Base-by-base conservation (phyloP, 2,797 vertebrate genomes). In the Acropternis orthonyx region DNA sequence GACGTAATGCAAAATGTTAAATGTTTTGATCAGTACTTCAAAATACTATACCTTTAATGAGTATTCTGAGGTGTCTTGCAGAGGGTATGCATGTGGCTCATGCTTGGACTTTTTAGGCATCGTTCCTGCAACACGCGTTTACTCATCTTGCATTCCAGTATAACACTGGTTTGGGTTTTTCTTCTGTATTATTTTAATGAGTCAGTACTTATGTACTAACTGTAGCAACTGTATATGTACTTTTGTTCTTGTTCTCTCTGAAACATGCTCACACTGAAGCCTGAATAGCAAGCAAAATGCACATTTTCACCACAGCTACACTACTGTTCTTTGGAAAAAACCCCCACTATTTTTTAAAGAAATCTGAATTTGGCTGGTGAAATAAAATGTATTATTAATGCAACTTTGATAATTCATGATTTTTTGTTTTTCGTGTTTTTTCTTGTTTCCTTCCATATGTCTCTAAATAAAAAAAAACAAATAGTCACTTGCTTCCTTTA, bases 41-140 rank as follows among this genome's bases (percentile, higher is more conserved):
- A 82, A 91, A 82, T 71, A 95, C 86, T 34, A 2, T 96, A 96
- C 95, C 96, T 96, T 82, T 75, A 41, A 69, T 69, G 49, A 73
- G 37, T n/a, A 82, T 71, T 61, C n/a, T 23, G 48, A 88, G 14
- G 68, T 63, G 19, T 89, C 78, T 77, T 83, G 90, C 28, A 79
- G 85, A 79, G 2, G 14, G 24, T 51, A 56, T 11, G 32, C 49
- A 52, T 27, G 49, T 6, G 10, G 49, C 19, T 58, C 43, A 58
- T 0, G 0, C 65, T 41, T 68, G 46, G n/a, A 78, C 55, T 61
- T 88, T 48, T 66, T 3, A 36, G 72, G 52, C 14, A 54, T 87
- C 24, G 16, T 18, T 62, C 68, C 43, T 0, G 0, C 56, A 82
- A 32, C 18, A 79, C 26, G 27, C 17, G 12, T 65, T 75, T 28